phyloP scores from a whole-genome alignment of 2,888 invertebrate genomes.

The Pterostichus madidus region DNA sequence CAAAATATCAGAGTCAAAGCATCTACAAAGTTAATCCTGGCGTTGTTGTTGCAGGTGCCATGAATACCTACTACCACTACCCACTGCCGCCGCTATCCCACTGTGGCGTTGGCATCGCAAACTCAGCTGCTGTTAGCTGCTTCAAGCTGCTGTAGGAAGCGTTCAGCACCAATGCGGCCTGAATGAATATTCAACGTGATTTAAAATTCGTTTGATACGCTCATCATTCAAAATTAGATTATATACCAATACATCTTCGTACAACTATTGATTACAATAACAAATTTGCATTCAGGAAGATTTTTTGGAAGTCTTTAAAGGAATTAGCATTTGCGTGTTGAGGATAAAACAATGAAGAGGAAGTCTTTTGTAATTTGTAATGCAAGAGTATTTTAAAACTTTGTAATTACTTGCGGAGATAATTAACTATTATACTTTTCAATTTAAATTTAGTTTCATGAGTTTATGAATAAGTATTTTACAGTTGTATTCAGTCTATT shows the following conservation, averaged over 20 bases:
- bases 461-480: conserved; percentile 22
- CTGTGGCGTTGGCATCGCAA: background rate
- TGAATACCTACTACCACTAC: background rate
- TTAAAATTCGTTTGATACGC: conserved; percentile 36
- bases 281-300: conserved; percentile 28
- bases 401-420: conserved; percentile 52
- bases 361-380: conserved; percentile 11
- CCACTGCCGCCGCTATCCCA: background rate
- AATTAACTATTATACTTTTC: conserved; percentile 41
- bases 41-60: conserved; percentile 31
- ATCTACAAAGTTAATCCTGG: conserved; percentile 46
- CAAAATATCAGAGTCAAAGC: conserved; percentile 34
- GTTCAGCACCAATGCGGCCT: background rate
- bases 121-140: conserved; percentile 1
- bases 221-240: conserved; percentile 45
- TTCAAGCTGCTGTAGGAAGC: background rate
- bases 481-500: background rate
- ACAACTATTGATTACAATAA: conserved; percentile 11
- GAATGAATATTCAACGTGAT: conserved; percentile 48
- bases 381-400: conserved; percentile 26
- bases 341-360: conserved; percentile 17
- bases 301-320: conserved; percentile 17
- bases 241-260: conserved; percentile 17
- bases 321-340: conserved; percentile 14
- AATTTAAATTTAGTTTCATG: conserved; percentile 44